Percentiles rank a stretch among this genome's conserved stretches.
These are phyloP conservation scores for Struthidea cinerea DNA, from an alignment of 2,113 vertebrate genomes.

Conservation along the genomic window DNA sequence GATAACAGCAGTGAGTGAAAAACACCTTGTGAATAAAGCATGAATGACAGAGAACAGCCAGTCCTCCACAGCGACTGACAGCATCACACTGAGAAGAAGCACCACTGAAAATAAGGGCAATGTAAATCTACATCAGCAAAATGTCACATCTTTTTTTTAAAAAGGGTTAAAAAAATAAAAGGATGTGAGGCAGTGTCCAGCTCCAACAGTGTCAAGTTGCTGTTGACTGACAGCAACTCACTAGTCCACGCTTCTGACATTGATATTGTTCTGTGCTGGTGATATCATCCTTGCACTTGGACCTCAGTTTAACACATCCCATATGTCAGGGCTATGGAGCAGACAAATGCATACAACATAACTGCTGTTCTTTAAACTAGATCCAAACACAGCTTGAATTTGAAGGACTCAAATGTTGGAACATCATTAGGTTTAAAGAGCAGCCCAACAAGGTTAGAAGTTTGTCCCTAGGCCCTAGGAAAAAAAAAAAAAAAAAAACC, in stretches of 20 bases:
- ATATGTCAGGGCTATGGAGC: slow-evolving; percentile 12
- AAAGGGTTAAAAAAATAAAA: not conserved
- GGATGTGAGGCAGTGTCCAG: not conserved
- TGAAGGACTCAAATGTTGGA: slow-evolving; percentile 17
- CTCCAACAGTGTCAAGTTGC: not conserved
- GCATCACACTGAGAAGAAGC: not conserved
- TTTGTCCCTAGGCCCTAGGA: not conserved
- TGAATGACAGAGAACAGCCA: not conserved
- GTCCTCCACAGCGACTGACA: not conserved
- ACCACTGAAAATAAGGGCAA: not conserved
- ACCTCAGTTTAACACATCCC: slow-evolving; percentile 35
- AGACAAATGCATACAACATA: slow-evolving; percentile 24
- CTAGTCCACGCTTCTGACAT: not conserved
- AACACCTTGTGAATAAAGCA: not conserved
- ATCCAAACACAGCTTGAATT: slow-evolving; percentile 20
- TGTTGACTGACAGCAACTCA: not conserved
- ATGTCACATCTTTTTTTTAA: not conserved
- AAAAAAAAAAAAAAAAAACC: not conserved
- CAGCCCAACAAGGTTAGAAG: not conserved
- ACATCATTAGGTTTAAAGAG: not conserved
- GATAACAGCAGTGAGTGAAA: not conserved
- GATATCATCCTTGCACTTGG: slow-evolving; percentile 38
- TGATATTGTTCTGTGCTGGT: not conserved
- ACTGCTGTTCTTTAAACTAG: slow-evolving; percentile 10
- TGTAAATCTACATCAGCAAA: not conserved